Evolutionary conservation across 1,140 invertebrate species (phyloP), one percentile per base, ranked within the genome.

Genomic region (Rhyzopertha dominica): DNA sequence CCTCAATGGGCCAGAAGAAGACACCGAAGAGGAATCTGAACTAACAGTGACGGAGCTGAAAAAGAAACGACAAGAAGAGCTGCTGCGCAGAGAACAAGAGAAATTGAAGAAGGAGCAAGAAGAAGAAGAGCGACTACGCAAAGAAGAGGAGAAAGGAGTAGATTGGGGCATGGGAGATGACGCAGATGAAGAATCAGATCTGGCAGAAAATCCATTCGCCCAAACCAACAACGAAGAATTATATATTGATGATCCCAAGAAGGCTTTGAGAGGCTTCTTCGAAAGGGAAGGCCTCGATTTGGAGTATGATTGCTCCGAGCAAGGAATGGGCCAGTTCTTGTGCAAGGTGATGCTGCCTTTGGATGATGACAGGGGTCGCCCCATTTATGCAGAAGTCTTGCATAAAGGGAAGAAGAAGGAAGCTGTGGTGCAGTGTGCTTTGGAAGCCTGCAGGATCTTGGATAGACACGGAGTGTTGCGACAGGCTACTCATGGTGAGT

Each of bases 321-420:
- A 84, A 58, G 85, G 83, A 5, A 71, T 78, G 23, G 86, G 85
- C 3, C 85, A 89, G 56, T 94, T 89, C 71, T 54, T 78, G 9
- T 90, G 49, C 54, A 77, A 79, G 40, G 77, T 81, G 0, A 75
- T 77, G 57, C 51, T 82, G 29, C 95, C 94, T 1, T 73, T 96
- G 12, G 90, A 94, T 49, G 81, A 82, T 54, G 73, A 80, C 2
- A 73, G 73, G 53, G 89, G 90, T 3, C 71, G 78, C 31, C 75
- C 82, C 0, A 70, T 95, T 1, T 71, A 82, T 37, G 92, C 90
- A 0, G 90, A 96, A 70, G 84, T 86, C 5, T 71, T 86, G 9
- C 86, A 94, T 23, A 84, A 84, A 48, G 91, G 90, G 0, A 94
- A 93, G 63, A 98, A 96, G 65, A 97, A 95, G 66, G 94, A 98